phyloP scores from a whole-genome alignment of 2,888 invertebrate species.

The Napeogenes inachia region DNA sequence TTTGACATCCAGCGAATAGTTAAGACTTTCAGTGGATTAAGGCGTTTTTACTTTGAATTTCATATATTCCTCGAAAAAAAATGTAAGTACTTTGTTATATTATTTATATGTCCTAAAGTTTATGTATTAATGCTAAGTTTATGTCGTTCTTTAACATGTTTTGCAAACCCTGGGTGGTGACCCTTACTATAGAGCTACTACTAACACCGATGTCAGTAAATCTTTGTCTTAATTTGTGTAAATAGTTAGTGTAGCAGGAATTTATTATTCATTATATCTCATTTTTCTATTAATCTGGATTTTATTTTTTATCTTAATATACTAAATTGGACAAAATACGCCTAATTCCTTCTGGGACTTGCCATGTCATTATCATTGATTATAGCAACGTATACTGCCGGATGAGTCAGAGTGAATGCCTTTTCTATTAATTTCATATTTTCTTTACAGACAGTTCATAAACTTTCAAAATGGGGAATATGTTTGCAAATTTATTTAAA shows the following conservation, averaged over 20 bases:
- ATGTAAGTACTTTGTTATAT: constrained; percentile 61
- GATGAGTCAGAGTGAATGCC: constrained; percentile 66
- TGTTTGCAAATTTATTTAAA: constrained; percentile 98
- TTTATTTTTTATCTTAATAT: constrained; percentile 7
- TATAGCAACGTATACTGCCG: constrained; percentile 51
- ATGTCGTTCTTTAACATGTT: constrained; percentile 17
- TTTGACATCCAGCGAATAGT: constrained; percentile 87
- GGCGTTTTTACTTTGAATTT: constrained; percentile 80
- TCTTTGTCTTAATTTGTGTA: constrained; percentile 46
- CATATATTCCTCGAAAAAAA: constrained; percentile 71
- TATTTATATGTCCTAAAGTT: constrained; percentile 15
- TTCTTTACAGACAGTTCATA: constrained; percentile 68
- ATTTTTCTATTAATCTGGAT: constrained; percentile 4
- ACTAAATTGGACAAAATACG: constrained; percentile 19
- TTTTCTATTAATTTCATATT: constrained; percentile 43
- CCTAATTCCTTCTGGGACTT: constrained; percentile 49
- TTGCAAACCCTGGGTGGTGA: constrained; percentile 68
- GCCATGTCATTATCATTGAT: constrained; percentile 78
- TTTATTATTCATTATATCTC: constrained; percentile 5
- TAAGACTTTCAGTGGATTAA: constrained; percentile 83
- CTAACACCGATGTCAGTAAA: constrained; percentile 77
- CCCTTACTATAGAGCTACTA: constrained; percentile 56
- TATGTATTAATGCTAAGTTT: background rate
- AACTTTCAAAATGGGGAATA: constrained; percentile 94
- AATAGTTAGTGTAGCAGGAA: constrained; percentile 9